Base-by-base conservation (phyloP, 2,888 invertebrate species). In the Cryptophagus acutangulus region DNA sequence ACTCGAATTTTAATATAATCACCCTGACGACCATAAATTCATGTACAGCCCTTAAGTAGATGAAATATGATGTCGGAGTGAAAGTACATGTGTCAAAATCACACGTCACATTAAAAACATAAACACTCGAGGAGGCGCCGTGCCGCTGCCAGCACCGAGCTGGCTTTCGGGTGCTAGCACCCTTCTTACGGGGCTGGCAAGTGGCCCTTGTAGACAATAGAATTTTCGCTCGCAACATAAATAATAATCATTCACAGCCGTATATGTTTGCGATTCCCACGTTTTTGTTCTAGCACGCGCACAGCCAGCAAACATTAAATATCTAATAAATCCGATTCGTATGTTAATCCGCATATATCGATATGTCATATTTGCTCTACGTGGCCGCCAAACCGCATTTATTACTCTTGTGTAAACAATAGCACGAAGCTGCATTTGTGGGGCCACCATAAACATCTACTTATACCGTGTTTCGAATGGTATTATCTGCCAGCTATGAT, bases 301-400 rank as follows among this genome's bases (percentile, higher is more conserved):
- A n/a, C n/a, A 55, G 57, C 60, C 64, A 59, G 57, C 66, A 62
- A 63, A 63, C 65, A 65, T 68, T 67, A 68, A 67, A 67, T 66
- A 65, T 66, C 65, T 64, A 63, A 65, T 67, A 67, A 67, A 68
- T 69, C 67, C 63, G 65, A 67, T 68, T 67, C 67, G 64, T 66
- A 68, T 66, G 68, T 61, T 67, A 67, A 69, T 68, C 66, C 44
- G 46, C 50, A 54, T 54, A 60, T 55, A 63, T 65, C 63, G 62
- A 65, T 62, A 63, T 63, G 62, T 63, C 64, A 65, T 59, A 57
- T 52, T 51, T 53, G 55, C 50, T 51, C 54, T n/a, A n/a, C n/a
- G n/a, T n/a, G n/a, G n/a, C n/a, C n/a, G 52, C 59, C 59, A 66
- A 67, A 67, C 67, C 67, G 53, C 67, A 67, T 66, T 68, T 68